These are phyloP conservation scores for Anguilla japonica DNA, from an alignment of 2,113 vertebrate species.

Conservation along the genomic window DNA sequence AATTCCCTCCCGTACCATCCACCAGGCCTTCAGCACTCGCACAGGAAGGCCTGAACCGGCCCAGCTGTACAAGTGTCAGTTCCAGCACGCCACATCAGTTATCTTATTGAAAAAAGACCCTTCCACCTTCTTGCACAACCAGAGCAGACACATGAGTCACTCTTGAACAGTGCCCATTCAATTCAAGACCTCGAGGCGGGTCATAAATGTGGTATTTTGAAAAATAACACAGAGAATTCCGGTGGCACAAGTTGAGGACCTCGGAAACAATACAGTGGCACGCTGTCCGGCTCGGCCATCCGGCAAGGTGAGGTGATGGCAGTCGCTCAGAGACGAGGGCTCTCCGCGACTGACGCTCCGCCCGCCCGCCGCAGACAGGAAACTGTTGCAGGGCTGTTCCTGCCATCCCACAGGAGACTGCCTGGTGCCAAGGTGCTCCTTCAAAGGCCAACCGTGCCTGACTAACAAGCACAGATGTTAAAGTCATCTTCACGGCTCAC, in stretches of 20 bases:
- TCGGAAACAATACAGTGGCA: conserved; percentile 15
- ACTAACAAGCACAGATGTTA: conserved; percentile 27
- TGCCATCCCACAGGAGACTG: conserved; percentile 18
- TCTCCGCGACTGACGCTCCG: not conserved
- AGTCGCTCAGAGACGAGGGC: not conserved
- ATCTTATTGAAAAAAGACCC: no score
- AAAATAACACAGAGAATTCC: not conserved
- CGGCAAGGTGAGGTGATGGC: not conserved
- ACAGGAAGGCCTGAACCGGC: no score
- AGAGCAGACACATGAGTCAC: not conserved
- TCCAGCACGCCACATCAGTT: no score
- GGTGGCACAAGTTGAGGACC: not conserved
- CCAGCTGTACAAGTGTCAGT: no score
- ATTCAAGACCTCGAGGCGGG: not conserved
- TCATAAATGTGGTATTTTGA: not conserved
- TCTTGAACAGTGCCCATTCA: not conserved
- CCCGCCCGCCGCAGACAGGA: not conserved
- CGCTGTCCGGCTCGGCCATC: not conserved
- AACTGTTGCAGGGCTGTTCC: conserved; percentile 9
- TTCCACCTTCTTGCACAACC: no score
- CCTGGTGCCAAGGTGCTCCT: conserved; percentile 20
- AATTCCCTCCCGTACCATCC: no score
- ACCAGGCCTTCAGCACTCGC: no score
- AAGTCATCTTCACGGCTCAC: conserved; percentile 6
- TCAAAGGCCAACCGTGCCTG: conserved; percentile 5